A percentile compares a stretch with the other conserved stretches of the same genome.
Conservation (phyloP, 2,888 invertebrate species). For the Drosophila paranaensis region DNA sequence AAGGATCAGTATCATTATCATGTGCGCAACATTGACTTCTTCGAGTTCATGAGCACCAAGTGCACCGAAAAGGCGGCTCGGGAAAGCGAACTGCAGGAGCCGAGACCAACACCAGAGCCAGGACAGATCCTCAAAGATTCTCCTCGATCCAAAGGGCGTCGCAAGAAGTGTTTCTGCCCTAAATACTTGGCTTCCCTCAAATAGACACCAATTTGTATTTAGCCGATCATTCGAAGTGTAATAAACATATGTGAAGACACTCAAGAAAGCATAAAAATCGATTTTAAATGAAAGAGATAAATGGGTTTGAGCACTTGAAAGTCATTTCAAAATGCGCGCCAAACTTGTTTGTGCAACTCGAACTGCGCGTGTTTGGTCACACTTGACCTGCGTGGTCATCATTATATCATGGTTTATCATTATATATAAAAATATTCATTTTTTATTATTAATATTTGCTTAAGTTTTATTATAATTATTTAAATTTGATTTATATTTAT, state of each 20-base stretch:
- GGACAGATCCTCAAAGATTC: neutral
- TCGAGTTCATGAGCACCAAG: constrained; percentile 70
- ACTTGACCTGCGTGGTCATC: no score
- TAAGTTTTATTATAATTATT: no score
- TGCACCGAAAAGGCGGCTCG: constrained; percentile 49
- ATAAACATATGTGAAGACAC: constrained; percentile 1
- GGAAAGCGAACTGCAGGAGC: neutral
- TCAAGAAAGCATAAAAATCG: neutral
- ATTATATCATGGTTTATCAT: neutral
- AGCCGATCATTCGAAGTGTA: neutral
- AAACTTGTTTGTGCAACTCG: neutral
- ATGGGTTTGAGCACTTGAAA: neutral
- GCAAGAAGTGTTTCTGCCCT: constrained; percentile 63
- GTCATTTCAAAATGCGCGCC: neutral
- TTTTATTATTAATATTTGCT: no score
- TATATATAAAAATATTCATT: no score
- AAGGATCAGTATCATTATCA: constrained; percentile 54
- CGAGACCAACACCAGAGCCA: neutral
- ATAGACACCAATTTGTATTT: neutral
- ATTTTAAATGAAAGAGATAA: no score
- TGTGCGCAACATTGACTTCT: constrained; percentile 76
- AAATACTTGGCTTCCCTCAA: constrained; percentile 50
- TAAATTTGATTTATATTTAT: no score
- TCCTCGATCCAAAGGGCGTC: neutral
- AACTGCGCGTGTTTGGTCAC: neutral